Percentiles rank a stretch among this genome's conserved stretches.
phyloP scores from a whole-genome alignment of 2,888 invertebrate genomes.

The Ptilodon capucinus region DNA sequence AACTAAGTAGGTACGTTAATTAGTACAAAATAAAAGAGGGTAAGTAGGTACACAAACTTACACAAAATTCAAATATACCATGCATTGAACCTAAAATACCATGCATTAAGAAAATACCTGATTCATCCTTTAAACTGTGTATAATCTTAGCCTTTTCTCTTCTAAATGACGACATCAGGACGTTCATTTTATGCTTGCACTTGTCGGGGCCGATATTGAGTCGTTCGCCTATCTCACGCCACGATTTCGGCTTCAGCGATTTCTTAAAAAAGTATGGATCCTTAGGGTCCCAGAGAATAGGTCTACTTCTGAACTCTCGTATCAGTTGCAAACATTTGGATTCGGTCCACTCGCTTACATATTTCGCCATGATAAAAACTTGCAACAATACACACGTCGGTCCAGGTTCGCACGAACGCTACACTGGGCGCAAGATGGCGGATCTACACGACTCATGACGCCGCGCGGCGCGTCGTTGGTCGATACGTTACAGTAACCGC shows the following conservation, averaged over 20 bases:
- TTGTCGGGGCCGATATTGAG: conserved; percentile 29
- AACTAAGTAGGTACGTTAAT: too few relatives aligned
- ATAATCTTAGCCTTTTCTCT: conserved; percentile 50
- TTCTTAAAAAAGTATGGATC: conserved; percentile 40
- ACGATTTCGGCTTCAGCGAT: conserved; percentile 34
- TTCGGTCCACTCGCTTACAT: conserved; percentile 47
- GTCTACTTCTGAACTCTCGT: conserved; percentile 38
- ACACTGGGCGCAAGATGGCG: conserved; percentile 49
- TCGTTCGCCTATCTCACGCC: conserved; percentile 39
- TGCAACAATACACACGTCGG: conserved; percentile 37
- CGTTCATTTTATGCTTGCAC: conserved; percentile 50
- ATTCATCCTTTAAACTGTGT: conserved; percentile 22
- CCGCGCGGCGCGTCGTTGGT: conserved; percentile 11
- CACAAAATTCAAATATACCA: too few relatives aligned
- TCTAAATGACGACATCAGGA: conserved; percentile 49
- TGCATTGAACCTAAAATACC: too few relatives aligned
- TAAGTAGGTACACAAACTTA: too few relatives aligned
- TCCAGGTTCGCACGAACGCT: conserved; percentile 44
- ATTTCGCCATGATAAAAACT: conserved; percentile 25
- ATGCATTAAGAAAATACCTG: too few relatives aligned
- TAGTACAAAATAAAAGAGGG: too few relatives aligned
- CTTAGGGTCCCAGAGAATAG: conserved; percentile 47
- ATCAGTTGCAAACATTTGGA: conserved; percentile 44
- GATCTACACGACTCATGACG: conserved; percentile 11
- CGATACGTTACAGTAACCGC: conserved; percentile 33